Conservation (phyloP, 1,140 invertebrate genomes). For the Metaphire vulgaris region DNA sequence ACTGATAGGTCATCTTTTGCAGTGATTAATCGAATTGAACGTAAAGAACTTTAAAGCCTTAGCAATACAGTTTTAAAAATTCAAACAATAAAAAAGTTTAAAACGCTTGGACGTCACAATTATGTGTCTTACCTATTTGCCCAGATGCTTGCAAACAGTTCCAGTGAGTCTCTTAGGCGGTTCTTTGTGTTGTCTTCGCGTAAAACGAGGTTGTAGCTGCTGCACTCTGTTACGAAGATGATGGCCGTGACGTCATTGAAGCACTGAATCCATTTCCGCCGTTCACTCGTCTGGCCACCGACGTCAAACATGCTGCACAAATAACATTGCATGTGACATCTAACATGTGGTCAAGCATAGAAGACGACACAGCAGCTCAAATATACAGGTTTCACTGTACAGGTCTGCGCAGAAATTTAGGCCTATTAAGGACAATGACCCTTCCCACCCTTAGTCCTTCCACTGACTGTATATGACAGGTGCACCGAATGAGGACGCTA, state of each 20-base stretch:
- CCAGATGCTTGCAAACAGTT: slow-evolving; percentile 98
- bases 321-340: not conserved
- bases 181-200: slow-evolving; percentile 96
- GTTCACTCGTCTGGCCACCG: slow-evolving; percentile 91
- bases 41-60: too few relatives aligned
- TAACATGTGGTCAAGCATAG: not conserved
- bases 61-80: too few relatives aligned
- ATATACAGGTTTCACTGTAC: not conserved
- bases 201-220: slow-evolving; percentile 96
- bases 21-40: too few relatives aligned
- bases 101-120: too few relatives aligned
- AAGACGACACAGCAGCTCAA: not conserved
- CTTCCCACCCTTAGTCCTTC: not conserved
- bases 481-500: not conserved
- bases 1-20: too few relatives aligned
- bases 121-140: slow-evolving; percentile 86
- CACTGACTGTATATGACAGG: not conserved
- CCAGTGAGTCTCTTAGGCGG: slow-evolving; percentile 86
- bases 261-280: slow-evolving; percentile 98
- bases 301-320: slow-evolving; percentile 91
- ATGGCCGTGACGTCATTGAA: slow-evolving; percentile 99
- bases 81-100: too few relatives aligned
- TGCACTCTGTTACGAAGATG: slow-evolving; percentile 95
- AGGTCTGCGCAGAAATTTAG: not conserved
- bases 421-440: not conserved